Evolutionary conservation across 2,113 vertebrate genomes (phyloP).

Genomic region (Chiloscyllium plagiosum): DNA sequence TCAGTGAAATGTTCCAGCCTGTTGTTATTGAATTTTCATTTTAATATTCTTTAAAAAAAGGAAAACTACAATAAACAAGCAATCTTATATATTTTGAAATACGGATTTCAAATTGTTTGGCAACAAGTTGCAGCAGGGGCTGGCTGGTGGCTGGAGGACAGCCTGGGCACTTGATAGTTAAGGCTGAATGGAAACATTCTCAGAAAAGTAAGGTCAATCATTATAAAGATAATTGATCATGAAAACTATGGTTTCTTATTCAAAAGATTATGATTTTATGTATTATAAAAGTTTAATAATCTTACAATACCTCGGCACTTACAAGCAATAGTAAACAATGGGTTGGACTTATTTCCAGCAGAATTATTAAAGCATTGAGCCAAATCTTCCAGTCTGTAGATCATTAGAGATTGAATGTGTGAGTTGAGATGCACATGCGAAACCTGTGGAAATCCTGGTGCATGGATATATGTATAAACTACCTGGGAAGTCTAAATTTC

Average conservation of each 20-base stretch:
- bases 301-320: not conserved
- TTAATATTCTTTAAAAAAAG: not conserved
- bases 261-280: not conserved
- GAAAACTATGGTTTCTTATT: not conserved
- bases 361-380: no score
- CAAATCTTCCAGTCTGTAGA: no score
- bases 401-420: no score
- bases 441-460: no score
- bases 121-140: not conserved
- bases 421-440: no score
- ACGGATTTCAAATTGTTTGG: not conserved
- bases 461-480: no score
- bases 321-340: not conserved
- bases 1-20: not conserved
- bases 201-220: conserved; percentile 9
- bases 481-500: no score
- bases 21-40: conserved; percentile 9
- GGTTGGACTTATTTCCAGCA: not conserved
- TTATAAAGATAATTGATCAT: not conserved
- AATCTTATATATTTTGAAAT: not conserved
- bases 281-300: not conserved
- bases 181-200: not conserved
- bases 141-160: not conserved
- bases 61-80: not conserved
- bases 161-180: not conserved